Base-by-base conservation (phyloP, 2,888 invertebrate genomes). In the Drosophila ezoana region DNA sequence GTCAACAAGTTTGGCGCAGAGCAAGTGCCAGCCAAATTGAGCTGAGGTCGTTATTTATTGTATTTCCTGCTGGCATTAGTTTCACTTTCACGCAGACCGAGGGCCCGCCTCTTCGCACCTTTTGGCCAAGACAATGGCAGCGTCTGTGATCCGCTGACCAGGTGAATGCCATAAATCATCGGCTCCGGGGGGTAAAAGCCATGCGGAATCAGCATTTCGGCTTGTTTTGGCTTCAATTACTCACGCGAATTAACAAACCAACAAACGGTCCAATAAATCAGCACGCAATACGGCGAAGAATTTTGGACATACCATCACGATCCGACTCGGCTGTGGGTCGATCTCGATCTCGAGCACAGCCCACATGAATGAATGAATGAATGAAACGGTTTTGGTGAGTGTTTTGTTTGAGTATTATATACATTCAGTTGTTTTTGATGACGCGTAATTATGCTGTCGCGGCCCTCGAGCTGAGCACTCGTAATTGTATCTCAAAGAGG, bases 131-230 rank as follows among this genome's bases (percentile, higher is more conserved):
- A 84, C 81, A 86, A 79, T 81, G 68, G 14, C 57, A 40, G 23
- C 58, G 38, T 51, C 61, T 86, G 80, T 66, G 47, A 44, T 43
- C 53, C 49, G 45, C 48, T 51, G 61, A 43, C 61, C 69, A 63
- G 72, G 58, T 67, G 68, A 66, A 18, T 61, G 57, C 62, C 74
- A 83, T 86, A 86, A 83, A 83, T 83, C 62, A 83, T 65, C 65
- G 62, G 63, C 53, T 20, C 65, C 68, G 72, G 75, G 63, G 64
- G 40, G 48, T 54, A 61, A 38, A 62, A 56, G 6, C 73, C 72
- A 72, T 70, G 72, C 72, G 80, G 35, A 69, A 74, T 33, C 64
- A 33, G 20, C n/a, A 44, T 58, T 16, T 44, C 48, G 62, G 10
- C 33, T 44, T 37, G 54, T 68, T 68, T 78, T 58, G 59, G 61